Evolutionary conservation across 1,140 invertebrate species (phyloP).

Genomic region (Lamellibrachia luymesi): DNA sequence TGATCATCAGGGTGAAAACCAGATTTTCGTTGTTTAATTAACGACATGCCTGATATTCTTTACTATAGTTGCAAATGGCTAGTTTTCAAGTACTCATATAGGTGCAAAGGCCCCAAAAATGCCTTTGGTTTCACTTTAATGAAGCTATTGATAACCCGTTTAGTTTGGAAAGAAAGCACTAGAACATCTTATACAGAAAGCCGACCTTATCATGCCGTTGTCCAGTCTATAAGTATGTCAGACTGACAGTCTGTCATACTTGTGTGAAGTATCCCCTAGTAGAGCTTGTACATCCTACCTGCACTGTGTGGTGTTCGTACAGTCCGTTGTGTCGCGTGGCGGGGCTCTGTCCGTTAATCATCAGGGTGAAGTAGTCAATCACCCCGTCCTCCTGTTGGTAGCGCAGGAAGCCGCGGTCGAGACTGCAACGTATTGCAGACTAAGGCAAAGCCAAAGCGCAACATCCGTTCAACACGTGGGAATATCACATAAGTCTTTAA

Average conservation of each 20-base stretch:
- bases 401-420: neutral
- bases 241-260: neutral
- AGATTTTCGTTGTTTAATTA: too few relatives aligned
- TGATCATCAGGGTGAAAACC: too few relatives aligned
- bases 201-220: neutral
- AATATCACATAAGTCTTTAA: too few relatives aligned
- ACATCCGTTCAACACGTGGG: neutral
- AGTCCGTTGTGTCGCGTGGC: neutral
- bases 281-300: neutral
- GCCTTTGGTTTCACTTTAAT: too few relatives aligned
- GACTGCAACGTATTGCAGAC: neutral
- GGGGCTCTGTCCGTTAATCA: constrained; percentile 21
- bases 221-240: neutral
- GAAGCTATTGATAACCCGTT: too few relatives aligned
- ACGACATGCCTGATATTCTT: too few relatives aligned
- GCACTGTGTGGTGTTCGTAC: constrained; percentile 18
- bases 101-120: too few relatives aligned
- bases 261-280: neutral
- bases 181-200: too few relatives aligned
- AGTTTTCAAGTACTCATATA: too few relatives aligned
- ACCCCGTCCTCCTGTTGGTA: constrained; percentile 11
- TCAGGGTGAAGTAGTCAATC: constrained; percentile 19
- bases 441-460: neutral
- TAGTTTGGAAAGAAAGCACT: too few relatives aligned
- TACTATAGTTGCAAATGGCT: too few relatives aligned